Percentiles rank a stretch among this genome's conserved stretches.
These are phyloP conservation scores for Pasiphila rectangulata DNA, from an alignment of 2,888 invertebrate species.

Conservation along the genomic window DNA sequence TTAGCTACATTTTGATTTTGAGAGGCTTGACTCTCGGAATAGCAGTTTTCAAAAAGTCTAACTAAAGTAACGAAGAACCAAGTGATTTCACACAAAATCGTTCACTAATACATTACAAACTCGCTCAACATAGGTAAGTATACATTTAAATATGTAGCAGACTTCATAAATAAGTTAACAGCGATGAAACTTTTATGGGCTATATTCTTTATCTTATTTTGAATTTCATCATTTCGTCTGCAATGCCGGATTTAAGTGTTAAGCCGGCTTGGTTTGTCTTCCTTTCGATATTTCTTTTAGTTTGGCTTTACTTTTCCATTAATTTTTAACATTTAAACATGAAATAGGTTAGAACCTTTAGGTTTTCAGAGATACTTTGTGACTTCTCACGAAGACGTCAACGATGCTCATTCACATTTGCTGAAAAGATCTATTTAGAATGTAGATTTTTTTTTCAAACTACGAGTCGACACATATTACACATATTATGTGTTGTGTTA, in stretches of 20 bases:
- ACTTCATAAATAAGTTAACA: constrained; percentile 76
- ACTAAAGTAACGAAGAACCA: neutral
- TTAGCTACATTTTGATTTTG: too few species aligned
- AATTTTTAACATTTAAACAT: neutral
- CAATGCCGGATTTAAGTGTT: constrained; percentile 61
- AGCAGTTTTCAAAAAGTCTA: neutral
- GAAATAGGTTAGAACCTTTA: neutral
- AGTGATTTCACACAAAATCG: constrained; percentile 1
- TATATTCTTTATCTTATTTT: constrained; percentile 75
- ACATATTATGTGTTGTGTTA: too few species aligned
- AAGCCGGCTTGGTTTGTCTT: constrained; percentile 39
- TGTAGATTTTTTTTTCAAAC: too few species aligned
- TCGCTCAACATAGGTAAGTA: constrained; percentile 42
- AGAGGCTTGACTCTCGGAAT: too few species aligned
- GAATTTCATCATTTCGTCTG: constrained; percentile 73
- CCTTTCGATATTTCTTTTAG: constrained; percentile 15
- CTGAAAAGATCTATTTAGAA: too few species aligned
- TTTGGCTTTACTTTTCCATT: constrained; percentile 3
- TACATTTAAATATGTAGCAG: constrained; percentile 68
- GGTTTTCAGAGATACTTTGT: too few species aligned
- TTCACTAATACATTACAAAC: constrained; percentile 23
- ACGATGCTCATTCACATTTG: too few species aligned
- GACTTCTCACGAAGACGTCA: too few species aligned
- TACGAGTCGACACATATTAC: too few species aligned
- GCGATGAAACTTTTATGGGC: constrained; percentile 75